These are phyloP conservation scores for Drosophila nigrodunni DNA, from an alignment of 1,140 invertebrate genomes.

Conservation along the genomic window DNA sequence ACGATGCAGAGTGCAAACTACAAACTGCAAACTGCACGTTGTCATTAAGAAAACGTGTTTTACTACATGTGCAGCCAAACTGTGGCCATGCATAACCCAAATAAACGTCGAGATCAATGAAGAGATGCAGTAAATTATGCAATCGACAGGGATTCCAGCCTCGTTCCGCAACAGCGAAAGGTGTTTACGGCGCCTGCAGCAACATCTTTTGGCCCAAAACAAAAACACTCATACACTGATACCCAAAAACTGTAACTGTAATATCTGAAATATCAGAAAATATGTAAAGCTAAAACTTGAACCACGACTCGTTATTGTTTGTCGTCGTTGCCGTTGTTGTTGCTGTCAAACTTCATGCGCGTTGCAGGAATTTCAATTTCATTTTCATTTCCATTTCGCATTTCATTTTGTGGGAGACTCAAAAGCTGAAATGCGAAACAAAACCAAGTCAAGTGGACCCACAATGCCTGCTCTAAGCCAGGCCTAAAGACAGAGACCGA, in stretches of 20 bases:
- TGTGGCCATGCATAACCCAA: conserved; percentile 68
- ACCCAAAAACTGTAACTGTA: conserved; percentile 35
- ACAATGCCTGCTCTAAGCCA: conserved; percentile 24
- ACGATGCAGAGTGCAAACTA: background rate
- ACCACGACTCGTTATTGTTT: conserved; percentile 32
- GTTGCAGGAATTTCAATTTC: conserved; percentile 76
- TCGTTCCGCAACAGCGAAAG: conserved; percentile 58
- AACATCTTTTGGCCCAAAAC: conserved; percentile 18
- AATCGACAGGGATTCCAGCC: conserved; percentile 67
- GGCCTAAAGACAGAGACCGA: conserved; percentile 5
- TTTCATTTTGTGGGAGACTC: conserved; percentile 20
- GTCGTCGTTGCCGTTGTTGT: background rate
- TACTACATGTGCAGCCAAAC: conserved; percentile 31
- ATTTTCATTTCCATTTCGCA: conserved; percentile 30
- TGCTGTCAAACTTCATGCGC: conserved; percentile 56
- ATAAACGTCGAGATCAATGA: conserved; percentile 77
- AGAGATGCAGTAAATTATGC: conserved; percentile 78
- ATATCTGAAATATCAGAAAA: conserved; percentile 24
- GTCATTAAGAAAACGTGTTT: conserved; percentile 61
- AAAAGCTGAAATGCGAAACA: conserved; percentile 41
- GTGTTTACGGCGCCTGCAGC: conserved; percentile 62
- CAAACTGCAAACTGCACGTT: conserved; percentile 7
- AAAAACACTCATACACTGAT: background rate
- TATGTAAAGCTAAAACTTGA: conserved; percentile 31
- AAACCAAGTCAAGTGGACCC: conserved; percentile 60